phyloP scores from a whole-genome alignment of 2,888 invertebrate genomes.

The Corbicula japonica region DNA sequence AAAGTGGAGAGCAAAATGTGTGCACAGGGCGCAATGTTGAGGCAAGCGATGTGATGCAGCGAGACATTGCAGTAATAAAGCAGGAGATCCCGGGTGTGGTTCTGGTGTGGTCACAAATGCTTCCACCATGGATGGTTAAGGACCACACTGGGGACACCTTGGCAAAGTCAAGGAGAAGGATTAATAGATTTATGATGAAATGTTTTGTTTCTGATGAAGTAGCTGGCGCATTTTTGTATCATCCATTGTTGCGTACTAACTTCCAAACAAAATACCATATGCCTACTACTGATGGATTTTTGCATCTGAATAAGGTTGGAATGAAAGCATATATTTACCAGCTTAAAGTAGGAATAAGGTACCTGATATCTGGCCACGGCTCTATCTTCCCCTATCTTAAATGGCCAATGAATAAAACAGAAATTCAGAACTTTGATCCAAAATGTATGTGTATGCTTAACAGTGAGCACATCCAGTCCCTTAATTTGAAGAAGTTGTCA shows the following conservation, averaged over 20 bases:
- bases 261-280: slow-evolving; percentile 19
- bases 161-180: slow-evolving; percentile 46
- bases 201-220: slow-evolving; percentile 46
- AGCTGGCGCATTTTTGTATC: slow-evolving; percentile 51
- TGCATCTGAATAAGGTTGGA: slow-evolving; percentile 48
- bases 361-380: slow-evolving; percentile 53
- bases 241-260: slow-evolving; percentile 35
- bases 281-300: slow-evolving; percentile 34
- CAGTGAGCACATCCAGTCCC: slow-evolving; percentile 32
- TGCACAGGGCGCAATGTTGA: slow-evolving; percentile 43
- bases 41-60: slow-evolving; percentile 25
- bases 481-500: slow-evolving; percentile 8
- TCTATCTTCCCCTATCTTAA: slow-evolving; percentile 50
- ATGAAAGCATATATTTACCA: slow-evolving; percentile 41
- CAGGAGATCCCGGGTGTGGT: slow-evolving; percentile 49
- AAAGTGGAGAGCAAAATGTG: slow-evolving; percentile 56
- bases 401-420: slow-evolving; percentile 43
- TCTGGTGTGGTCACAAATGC: slow-evolving; percentile 47
- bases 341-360: slow-evolving; percentile 46
- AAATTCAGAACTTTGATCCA: slow-evolving; percentile 16
- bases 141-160: slow-evolving; percentile 21
- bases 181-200: slow-evolving; percentile 52
- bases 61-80: slow-evolving; percentile 33
- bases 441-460: slow-evolving; percentile 47
- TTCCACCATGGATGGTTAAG: slow-evolving; percentile 48